Evolutionary conservation across 2,113 vertebrate species (phyloP).

Genomic region (Propithecus coquereli): DNA sequence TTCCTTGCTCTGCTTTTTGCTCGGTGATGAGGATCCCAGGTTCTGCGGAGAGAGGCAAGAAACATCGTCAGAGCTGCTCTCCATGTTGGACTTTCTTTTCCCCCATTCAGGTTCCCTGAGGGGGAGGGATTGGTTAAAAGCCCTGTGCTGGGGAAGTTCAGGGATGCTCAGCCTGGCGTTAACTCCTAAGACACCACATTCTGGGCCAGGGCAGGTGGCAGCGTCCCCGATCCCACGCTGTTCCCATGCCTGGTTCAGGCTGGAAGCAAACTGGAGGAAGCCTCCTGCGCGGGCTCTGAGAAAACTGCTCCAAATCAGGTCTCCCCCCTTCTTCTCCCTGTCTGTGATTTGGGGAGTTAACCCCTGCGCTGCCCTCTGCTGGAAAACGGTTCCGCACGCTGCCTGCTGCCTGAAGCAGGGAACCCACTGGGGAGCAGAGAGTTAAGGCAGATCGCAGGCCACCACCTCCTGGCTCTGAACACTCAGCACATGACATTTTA

Average conservation of each 20-base stretch:
- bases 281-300: not conserved
- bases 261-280: constrained; percentile 21
- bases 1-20: constrained; percentile 88
- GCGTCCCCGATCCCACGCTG: not conserved
- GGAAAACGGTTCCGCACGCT: not conserved
- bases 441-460: constrained; percentile 40
- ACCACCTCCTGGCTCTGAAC: not conserved
- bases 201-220: constrained; percentile 26
- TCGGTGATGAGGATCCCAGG: constrained; percentile 86
- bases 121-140: constrained; percentile 34
- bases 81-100: constrained; percentile 80
- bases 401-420: not conserved
- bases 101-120: constrained; percentile 68
- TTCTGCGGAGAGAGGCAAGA: constrained; percentile 88
- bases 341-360: constrained; percentile 53
- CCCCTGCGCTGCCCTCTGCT: constrained; percentile 70
- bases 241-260: constrained; percentile 17
- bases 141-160: constrained; percentile 38
- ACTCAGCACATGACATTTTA: constrained; percentile 4
- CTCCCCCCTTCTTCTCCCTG: constrained; percentile 63
- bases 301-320: constrained; percentile 64
- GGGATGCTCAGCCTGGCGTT: constrained; percentile 13
- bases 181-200: constrained; percentile 69
- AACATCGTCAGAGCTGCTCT: constrained; percentile 82
- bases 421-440: not conserved